Percentiles rank a stretch among this genome's conserved stretches.
Evolutionary conservation across 2,888 invertebrate species (phyloP).

Genomic region (Limenitis camilla): DNA sequence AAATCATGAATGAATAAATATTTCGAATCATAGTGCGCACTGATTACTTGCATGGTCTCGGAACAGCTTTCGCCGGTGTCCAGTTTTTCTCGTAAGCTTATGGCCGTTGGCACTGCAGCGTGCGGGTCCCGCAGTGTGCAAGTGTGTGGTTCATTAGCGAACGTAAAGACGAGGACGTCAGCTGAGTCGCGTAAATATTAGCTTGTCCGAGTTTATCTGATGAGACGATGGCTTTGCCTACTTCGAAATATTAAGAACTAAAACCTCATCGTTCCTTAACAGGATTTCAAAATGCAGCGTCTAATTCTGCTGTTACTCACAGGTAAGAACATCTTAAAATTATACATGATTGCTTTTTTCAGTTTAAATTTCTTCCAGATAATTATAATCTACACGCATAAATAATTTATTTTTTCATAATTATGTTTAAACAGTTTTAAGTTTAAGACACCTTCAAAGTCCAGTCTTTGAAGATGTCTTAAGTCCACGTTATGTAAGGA

Average conservation of each 20-base stretch:
- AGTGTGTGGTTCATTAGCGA: slow-evolving; percentile 71
- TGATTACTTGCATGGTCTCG: slow-evolving; percentile 19
- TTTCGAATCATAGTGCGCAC: slow-evolving; percentile 19
- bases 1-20: slow-evolving; percentile 51
- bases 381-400: background rate
- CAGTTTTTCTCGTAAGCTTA: slow-evolving; percentile 64
- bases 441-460: too few species aligned
- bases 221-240: slow-evolving; percentile 52
- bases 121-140: slow-evolving; percentile 71
- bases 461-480: too few species aligned
- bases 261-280: slow-evolving; percentile 34
- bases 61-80: slow-evolving; percentile 61
- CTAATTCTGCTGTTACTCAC: slow-evolving; percentile 57
- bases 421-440: too few species aligned
- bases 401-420: too few species aligned
- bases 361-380: background rate
- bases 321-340: slow-evolving; percentile 44
- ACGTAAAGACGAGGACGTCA: slow-evolving; percentile 56
- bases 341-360: background rate
- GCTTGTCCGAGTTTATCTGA: slow-evolving; percentile 39
- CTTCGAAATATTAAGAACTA: slow-evolving; percentile 41
- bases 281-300: slow-evolving; percentile 56
- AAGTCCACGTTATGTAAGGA: too few species aligned
- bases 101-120: slow-evolving; percentile 73
- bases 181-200: slow-evolving; percentile 71